Evolutionary conservation across 2,888 invertebrate genomes (phyloP).

Genomic region (Orgyia antiqua): DNA sequence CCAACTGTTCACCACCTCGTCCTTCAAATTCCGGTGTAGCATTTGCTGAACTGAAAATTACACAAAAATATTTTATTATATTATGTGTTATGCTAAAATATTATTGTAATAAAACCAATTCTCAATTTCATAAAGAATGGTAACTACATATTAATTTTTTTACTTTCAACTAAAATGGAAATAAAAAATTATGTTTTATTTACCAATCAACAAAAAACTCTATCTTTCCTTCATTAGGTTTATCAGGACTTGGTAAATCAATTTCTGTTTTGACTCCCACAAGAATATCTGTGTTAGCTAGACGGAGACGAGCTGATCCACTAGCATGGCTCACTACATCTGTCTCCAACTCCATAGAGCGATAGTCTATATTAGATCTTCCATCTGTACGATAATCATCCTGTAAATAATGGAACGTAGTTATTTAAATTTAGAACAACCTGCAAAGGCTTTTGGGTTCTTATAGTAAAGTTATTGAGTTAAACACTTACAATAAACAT

Average conservation of each 20-base stretch:
- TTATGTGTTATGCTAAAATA: too few relatives aligned
- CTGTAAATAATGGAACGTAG: slow-evolving; percentile 68
- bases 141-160: neutral
- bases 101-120: too few relatives aligned
- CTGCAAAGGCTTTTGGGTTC: too few relatives aligned
- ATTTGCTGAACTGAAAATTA: slow-evolving; percentile 90
- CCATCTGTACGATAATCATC: slow-evolving; percentile 93
- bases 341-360: slow-evolving; percentile 92
- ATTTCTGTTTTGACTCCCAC: slow-evolving; percentile 95
- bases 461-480: too few relatives aligned
- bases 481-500: too few relatives aligned
- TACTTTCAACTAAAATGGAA: neutral
- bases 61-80: neutral
- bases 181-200: too few relatives aligned
- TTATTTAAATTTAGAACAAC: too few relatives aligned
- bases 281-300: slow-evolving; percentile 95
- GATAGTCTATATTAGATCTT: slow-evolving; percentile 86
- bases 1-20: slow-evolving; percentile 94
- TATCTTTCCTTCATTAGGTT: slow-evolving; percentile 89
- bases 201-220: slow-evolving; percentile 98
- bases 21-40: slow-evolving; percentile 98
- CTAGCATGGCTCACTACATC: slow-evolving; percentile 90
- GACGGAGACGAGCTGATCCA: slow-evolving; percentile 89
- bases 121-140: too few relatives aligned
- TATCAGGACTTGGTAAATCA: slow-evolving; percentile 85